Percentiles rank a stretch among this genome's conserved stretches.
phyloP scores from a whole-genome alignment of 1,140 invertebrate genomes.

The Bathynomus jamesi region DNA sequence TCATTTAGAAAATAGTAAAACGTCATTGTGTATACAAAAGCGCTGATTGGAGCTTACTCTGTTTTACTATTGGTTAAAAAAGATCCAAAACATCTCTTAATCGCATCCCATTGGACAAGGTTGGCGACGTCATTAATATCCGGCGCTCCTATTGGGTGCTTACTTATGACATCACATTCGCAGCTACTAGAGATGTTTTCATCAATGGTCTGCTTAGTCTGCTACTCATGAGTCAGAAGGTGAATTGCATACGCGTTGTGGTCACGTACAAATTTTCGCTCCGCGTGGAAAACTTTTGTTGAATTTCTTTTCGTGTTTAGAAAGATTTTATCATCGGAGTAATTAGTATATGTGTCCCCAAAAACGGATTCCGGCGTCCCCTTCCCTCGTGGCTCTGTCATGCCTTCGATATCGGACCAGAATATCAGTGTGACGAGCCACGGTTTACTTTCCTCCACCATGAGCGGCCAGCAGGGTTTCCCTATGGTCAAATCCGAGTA shows the following conservation, averaged over 20 bases:
- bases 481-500: neutral
- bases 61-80: neutral
- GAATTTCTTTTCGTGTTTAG: too few relatives aligned
- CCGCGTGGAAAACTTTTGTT: too few relatives aligned
- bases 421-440: neutral
- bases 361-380: neutral
- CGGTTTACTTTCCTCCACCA: neutral
- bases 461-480: neutral
- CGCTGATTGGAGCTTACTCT: neutral
- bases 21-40: neutral
- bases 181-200: neutral
- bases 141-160: neutral
- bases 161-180: neutral
- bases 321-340: too few relatives aligned
- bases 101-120: neutral
- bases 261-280: neutral
- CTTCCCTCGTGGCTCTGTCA: neutral
- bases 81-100: neutral
- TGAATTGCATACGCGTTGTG: neutral
- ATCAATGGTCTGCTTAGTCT: neutral
- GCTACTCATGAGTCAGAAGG: neutral
- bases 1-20: constrained; percentile 2
- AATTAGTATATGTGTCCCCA: neutral
- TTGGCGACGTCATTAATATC: neutral
- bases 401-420: neutral